phyloP scores from a whole-genome alignment of 2,888 invertebrate species.

The Notodromas monacha region DNA sequence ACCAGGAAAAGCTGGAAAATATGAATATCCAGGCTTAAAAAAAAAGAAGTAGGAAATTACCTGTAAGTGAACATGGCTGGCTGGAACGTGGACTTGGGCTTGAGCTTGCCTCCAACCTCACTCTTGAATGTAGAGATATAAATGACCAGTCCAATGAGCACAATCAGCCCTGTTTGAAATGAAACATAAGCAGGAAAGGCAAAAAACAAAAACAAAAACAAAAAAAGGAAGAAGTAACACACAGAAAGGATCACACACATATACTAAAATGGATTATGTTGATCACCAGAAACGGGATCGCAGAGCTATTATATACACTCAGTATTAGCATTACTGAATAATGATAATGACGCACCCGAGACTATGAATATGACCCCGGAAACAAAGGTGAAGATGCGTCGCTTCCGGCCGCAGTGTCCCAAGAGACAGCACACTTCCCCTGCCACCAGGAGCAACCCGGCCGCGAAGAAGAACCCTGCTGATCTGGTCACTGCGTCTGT shows the following conservation, averaged over 20 bases:
- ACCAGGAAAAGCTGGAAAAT: too few species aligned
- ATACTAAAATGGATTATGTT: too few species aligned
- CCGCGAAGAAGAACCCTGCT: slow-evolving; percentile 41
- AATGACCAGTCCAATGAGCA: slow-evolving; percentile 64
- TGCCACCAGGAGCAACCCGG: slow-evolving; percentile 36
- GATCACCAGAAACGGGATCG: too few species aligned
- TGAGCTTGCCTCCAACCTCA: slow-evolving; percentile 53
- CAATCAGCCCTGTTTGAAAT: slow-evolving; percentile 50
- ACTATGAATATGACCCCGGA: slow-evolving; percentile 60
- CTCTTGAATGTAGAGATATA: slow-evolving; percentile 73
- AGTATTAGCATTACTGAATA: background rate
- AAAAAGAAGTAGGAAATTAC: too few species aligned
- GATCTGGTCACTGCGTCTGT: slow-evolving; percentile 59
- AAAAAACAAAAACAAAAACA: too few species aligned
- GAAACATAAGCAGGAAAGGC: too few species aligned
- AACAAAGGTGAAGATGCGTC: slow-evolving; percentile 44
- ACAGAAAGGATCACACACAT: too few species aligned
- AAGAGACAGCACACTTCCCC: slow-evolving; percentile 47
- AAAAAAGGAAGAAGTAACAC: too few species aligned
- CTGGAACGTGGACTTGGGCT: slow-evolving; percentile 39
- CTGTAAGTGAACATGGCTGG: slow-evolving; percentile 47
- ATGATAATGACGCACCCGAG: slow-evolving; percentile 55
- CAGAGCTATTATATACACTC: too few species aligned
- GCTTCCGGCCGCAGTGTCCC: slow-evolving; percentile 37
- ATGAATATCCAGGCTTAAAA: too few species aligned